A percentile compares a stretch with the other conserved stretches of the same genome.
Conservation (phyloP, 2,888 invertebrate genomes). For the Drosophila acutilabella region DNA sequence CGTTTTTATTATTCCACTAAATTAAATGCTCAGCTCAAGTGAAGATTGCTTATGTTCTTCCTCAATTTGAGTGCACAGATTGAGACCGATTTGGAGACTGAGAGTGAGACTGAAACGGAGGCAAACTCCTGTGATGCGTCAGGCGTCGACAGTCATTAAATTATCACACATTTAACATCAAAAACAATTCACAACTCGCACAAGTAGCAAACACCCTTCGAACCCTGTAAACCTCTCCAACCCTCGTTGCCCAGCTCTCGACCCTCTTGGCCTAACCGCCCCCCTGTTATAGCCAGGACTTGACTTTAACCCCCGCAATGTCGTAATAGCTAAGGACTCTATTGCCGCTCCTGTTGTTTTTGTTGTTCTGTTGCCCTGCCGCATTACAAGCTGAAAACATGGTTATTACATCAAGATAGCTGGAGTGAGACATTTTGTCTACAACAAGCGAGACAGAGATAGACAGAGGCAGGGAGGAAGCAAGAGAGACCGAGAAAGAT, state of each 20-base stretch:
- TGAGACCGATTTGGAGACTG: conserved; percentile 1
- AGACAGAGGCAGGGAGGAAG: conserved; percentile 28
- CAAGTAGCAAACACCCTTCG: conserved; percentile 50
- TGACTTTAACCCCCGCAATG: conserved; percentile 73
- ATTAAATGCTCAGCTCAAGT: conserved; percentile 71
- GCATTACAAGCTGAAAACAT: conserved; percentile 84
- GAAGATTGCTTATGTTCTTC: conserved; percentile 45
- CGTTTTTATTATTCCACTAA: conserved; percentile 82
- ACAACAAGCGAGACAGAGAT: conserved; percentile 5
- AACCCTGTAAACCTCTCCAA: conserved; percentile 16
- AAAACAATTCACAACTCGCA: conserved; percentile 81
- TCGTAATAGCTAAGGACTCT: conserved; percentile 48
- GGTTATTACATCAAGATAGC: conserved; percentile 83
- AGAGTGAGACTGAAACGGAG: not conserved
- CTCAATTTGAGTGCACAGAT: conserved; percentile 44
- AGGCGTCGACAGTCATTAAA: conserved; percentile 84
- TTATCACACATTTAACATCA: conserved; percentile 85
- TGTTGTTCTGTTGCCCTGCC: conserved; percentile 58
- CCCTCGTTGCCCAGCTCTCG: conserved; percentile 28
- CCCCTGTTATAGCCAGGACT: conserved; percentile 36
- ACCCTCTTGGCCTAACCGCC: conserved; percentile 22
- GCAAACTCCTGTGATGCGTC: conserved; percentile 51
- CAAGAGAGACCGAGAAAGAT: conserved; percentile 12
- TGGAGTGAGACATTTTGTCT: conserved; percentile 48
- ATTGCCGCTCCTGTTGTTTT: conserved; percentile 34